Conservation (phyloP, 2,888 invertebrate species). For the Pegoplata infirma region DNA sequence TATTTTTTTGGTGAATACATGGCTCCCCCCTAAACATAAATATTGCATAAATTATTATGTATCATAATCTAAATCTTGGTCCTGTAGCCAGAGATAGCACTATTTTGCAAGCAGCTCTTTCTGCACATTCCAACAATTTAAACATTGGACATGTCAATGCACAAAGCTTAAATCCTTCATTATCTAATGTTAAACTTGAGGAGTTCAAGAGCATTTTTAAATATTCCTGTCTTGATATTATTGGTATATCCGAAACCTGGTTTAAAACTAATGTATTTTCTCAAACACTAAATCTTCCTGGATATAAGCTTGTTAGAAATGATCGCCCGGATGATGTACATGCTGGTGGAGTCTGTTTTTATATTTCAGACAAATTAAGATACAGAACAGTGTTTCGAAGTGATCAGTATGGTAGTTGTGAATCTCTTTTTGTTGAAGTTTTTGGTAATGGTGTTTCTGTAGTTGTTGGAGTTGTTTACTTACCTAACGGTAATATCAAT, state of each 20-base stretch:
- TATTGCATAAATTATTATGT: too few relatives aligned
- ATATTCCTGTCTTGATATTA: conserved; percentile 1
- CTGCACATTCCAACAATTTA: background rate
- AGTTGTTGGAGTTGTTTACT: background rate
- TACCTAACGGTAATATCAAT: background rate
- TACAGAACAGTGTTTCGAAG: too few relatives aligned
- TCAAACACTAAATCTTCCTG: background rate
- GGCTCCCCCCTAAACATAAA: too few relatives aligned
- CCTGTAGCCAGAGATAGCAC: background rate
- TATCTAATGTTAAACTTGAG: background rate
- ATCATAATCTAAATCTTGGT: too few relatives aligned
- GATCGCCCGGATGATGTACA: background rate
- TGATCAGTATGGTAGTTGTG: background rate
- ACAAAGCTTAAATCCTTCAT: conserved; percentile 5
- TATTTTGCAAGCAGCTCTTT: background rate
- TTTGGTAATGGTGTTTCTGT: background rate
- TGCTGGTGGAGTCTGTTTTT: background rate
- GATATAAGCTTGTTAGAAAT: too few relatives aligned
- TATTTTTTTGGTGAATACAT: too few relatives aligned
- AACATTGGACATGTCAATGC: background rate
- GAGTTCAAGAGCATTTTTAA: background rate
- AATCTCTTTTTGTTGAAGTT: background rate
- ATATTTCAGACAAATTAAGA: too few relatives aligned
- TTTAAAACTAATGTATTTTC: too few relatives aligned
- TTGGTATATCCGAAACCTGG: conserved; percentile 5